phyloP scores from a whole-genome alignment of 2,888 invertebrate species.

The Lomographa bimaculata region DNA sequence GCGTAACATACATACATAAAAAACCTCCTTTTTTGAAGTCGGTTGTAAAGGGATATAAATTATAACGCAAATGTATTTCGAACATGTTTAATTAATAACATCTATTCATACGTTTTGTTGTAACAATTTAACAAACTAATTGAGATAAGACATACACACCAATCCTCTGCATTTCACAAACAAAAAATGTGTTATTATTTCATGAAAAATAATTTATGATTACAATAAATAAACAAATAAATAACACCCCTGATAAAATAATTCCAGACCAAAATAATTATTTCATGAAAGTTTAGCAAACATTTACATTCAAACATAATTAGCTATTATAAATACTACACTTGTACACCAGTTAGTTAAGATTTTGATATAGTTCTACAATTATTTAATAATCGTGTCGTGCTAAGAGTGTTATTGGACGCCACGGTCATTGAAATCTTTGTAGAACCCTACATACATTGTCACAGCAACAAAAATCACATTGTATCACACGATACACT shows the following conservation, averaged over 20 bases:
- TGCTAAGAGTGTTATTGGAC: no score
- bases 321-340: slow-evolving; percentile 18
- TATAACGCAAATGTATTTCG: slow-evolving; percentile 53
- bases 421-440: no score
- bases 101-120: slow-evolving; percentile 62
- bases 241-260: slow-evolving; percentile 33
- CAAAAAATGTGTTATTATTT: slow-evolving; percentile 41
- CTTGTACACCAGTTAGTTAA: slow-evolving; percentile 31
- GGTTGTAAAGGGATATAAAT: no score
- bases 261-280: slow-evolving; percentile 26
- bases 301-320: slow-evolving; percentile 25
- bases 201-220: no score
- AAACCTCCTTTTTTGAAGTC: no score
- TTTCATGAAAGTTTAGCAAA: slow-evolving; percentile 23
- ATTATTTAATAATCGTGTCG: no score
- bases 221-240: no score
- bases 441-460: no score
- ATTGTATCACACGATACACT: slow-evolving; percentile 67
- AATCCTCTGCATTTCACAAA: slow-evolving; percentile 40
- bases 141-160: slow-evolving; percentile 57
- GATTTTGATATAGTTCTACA: no score
- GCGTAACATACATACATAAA: no score
- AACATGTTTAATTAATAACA: slow-evolving; percentile 80
- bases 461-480: slow-evolving; percentile 80
- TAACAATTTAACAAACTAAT: slow-evolving; percentile 68